A percentile compares a stretch with the other conserved stretches of the same genome.
Conservation (phyloP, 2,888 invertebrate genomes). For the Drosophila diplacantha region DNA sequence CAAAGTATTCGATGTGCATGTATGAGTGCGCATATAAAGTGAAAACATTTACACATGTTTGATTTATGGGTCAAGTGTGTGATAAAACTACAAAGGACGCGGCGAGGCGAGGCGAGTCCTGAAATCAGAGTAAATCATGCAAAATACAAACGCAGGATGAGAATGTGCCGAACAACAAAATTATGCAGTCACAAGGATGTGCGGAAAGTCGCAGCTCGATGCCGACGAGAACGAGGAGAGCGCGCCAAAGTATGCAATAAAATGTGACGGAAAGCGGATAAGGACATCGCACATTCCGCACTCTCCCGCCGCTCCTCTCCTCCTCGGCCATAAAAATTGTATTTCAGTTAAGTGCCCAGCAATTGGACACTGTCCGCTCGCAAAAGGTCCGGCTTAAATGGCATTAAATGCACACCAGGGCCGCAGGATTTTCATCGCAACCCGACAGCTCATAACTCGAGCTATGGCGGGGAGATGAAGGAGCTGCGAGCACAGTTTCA, state of each 20-base stretch:
- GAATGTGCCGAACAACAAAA: slow-evolving; percentile 50
- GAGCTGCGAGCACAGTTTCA: neutral
- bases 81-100: slow-evolving; percentile 66
- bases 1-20: slow-evolving; percentile 59
- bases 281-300: slow-evolving; percentile 7
- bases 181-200: slow-evolving; percentile 63
- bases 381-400: slow-evolving; percentile 48
- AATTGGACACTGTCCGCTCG: slow-evolving; percentile 36
- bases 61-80: slow-evolving; percentile 71
- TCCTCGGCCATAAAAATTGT: slow-evolving; percentile 50
- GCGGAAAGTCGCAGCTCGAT: slow-evolving; percentile 56
- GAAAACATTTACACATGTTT: slow-evolving; percentile 72
- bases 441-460: slow-evolving; percentile 23
- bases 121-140: slow-evolving; percentile 68
- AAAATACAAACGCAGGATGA: slow-evolving; percentile 56
- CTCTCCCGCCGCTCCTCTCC: neutral
- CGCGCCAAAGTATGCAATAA: slow-evolving; percentile 58
- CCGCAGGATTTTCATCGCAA: slow-evolving; percentile 5
- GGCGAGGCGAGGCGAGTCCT: slow-evolving; percentile 5
- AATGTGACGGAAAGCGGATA: slow-evolving; percentile 22
- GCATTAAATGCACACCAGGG: slow-evolving; percentile 48
- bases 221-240: neutral
- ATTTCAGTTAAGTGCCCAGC: slow-evolving; percentile 56
- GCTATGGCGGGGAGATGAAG: neutral
- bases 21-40: slow-evolving; percentile 67